phyloP scores from a whole-genome alignment of 2,797 vertebrate genomes.

The Remorina albescens region DNA sequence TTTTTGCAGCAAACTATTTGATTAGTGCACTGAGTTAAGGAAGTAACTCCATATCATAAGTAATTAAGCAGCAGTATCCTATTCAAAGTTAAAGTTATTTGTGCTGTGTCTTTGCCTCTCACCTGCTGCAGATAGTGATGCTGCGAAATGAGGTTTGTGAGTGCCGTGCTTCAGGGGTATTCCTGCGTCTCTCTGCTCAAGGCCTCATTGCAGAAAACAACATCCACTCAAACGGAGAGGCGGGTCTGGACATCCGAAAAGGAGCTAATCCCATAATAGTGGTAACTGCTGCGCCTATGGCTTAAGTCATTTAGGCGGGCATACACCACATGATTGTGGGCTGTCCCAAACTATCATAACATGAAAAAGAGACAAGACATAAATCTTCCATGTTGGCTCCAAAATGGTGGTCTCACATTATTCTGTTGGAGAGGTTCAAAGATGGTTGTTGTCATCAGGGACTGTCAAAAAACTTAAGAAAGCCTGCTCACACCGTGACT shows the following conservation, averaged over 20 bases:
- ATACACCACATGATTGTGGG: no score
- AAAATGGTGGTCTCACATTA: no score
- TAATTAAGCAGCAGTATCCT: constrained; percentile 53
- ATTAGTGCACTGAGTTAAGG: constrained; percentile 18
- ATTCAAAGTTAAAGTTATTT: constrained; percentile 31
- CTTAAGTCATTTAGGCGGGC: not conserved
- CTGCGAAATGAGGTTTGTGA: constrained; percentile 90
- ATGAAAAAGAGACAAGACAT: no score
- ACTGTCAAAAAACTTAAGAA: no score
- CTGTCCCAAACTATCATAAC: no score
- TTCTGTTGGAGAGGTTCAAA: no score
- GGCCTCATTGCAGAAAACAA: constrained; percentile 92
- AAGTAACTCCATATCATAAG: constrained; percentile 45
- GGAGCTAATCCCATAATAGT: constrained; percentile 90
- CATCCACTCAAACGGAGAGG: constrained; percentile 91
- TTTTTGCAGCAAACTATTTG: constrained; percentile 2
- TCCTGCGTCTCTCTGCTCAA: constrained; percentile 88
- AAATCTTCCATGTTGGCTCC: no score
- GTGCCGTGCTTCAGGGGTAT: constrained; percentile 90
- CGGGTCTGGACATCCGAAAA: constrained; percentile 90
- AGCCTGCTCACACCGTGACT: no score
- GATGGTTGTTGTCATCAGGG: no score
- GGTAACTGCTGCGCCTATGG: constrained; percentile 73
- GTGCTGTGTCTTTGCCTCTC: constrained; percentile 38
- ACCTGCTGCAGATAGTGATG: constrained; percentile 87